These are phyloP conservation scores for Varanus salvator DNA, from an alignment of 2,113 vertebrate genomes.

Conservation along the genomic window DNA sequence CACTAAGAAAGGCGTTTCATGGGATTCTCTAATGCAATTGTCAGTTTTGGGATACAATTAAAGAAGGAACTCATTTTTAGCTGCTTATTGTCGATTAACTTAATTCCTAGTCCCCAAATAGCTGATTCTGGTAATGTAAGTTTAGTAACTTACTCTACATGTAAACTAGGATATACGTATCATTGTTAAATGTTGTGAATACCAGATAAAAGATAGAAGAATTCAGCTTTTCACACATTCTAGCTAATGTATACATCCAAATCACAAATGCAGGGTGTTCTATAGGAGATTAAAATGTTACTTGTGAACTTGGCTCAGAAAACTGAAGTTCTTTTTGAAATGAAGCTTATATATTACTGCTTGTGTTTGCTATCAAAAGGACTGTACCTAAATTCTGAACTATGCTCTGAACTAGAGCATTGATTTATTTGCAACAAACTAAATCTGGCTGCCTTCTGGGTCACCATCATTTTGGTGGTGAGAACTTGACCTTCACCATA, in stretches of 20 bases:
- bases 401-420: background rate
- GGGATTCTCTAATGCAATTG: background rate
- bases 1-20: background rate
- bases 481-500: background rate
- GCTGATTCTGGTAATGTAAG: background rate
- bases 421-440: background rate
- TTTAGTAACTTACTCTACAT: background rate
- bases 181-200: background rate
- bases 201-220: background rate
- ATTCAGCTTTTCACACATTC: background rate
- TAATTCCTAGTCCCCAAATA: background rate
- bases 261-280: background rate
- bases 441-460: background rate
- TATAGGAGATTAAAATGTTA: background rate
- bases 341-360: background rate
- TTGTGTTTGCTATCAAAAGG: background rate
- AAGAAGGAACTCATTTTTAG: background rate
- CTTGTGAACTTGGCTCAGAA: background rate
- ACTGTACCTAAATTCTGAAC: background rate
- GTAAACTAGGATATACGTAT: background rate
- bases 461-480: background rate
- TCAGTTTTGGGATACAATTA: background rate
- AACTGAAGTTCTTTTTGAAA: background rate
- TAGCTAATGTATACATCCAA: background rate
- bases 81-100: background rate